Percentiles rank a stretch among this genome's conserved stretches.
Conservation (phyloP, 2,888 invertebrate genomes). For the Drosophila borealis region DNA sequence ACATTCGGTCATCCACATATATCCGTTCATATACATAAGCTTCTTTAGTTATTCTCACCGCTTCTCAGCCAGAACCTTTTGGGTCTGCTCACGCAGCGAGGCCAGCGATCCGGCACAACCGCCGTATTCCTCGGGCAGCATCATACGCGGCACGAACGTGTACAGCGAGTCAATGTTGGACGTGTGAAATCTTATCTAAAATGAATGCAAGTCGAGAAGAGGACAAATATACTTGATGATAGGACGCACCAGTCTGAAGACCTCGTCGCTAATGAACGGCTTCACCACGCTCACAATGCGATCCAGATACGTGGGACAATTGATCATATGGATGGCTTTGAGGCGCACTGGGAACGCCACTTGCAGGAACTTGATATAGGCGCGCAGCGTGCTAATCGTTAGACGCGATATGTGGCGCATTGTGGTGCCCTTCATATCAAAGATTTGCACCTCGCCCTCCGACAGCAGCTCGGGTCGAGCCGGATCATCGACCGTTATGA, state of each 20-base stretch:
- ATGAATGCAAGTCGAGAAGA: not conserved
- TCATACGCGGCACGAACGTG: conserved; percentile 86
- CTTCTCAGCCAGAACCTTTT: conserved; percentile 86
- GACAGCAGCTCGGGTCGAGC: conserved; percentile 56
- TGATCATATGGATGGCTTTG: conserved; percentile 87
- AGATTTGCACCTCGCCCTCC: conserved; percentile 89
- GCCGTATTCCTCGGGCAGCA: conserved; percentile 81
- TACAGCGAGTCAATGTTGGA: conserved; percentile 88
- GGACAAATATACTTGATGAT: too few species aligned
- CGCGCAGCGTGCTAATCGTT: conserved; percentile 76
- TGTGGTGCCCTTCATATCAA: conserved; percentile 88
- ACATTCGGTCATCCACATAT: too few species aligned
- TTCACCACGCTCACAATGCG: conserved; percentile 87
- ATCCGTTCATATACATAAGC: too few species aligned
- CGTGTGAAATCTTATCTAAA: conserved; percentile 89
- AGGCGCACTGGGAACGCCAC: conserved; percentile 81
- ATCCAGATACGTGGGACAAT: conserved; percentile 88
- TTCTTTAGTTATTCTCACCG: conserved; percentile 82
- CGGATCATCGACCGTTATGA: conserved; percentile 65
- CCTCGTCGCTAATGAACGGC: conserved; percentile 88
- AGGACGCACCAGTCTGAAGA: conserved; percentile 87
- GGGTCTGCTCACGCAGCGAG: conserved; percentile 87
- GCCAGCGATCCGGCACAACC: conserved; percentile 72
- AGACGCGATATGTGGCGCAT: conserved; percentile 88
- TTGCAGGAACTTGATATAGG: conserved; percentile 79